Evolutionary conservation across 2,113 vertebrate species (phyloP).

Genomic region (Typhlomys cinereus): DNA sequence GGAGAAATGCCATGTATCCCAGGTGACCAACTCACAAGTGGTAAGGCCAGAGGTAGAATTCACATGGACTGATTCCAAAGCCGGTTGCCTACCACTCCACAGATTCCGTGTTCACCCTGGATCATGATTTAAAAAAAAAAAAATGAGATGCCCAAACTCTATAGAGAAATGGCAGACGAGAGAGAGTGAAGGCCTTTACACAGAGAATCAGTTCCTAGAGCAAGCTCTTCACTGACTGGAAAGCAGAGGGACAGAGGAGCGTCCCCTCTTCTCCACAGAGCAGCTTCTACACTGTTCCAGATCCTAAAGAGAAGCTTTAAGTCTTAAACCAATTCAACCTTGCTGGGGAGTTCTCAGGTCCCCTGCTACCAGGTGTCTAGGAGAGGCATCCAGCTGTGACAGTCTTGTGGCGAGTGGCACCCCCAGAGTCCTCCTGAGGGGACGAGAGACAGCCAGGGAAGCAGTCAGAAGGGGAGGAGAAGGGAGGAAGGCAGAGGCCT

Average conservation of each 20-base stretch:
- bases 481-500: background rate
- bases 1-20: background rate
- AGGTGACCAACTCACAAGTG: background rate
- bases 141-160: background rate
- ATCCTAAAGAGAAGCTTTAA: background rate
- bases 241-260: background rate
- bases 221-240: constrained; percentile 9
- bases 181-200: background rate
- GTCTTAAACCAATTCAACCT: background rate
- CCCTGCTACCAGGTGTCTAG: background rate
- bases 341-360: background rate
- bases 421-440: background rate
- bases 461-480: background rate
- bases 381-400: background rate
- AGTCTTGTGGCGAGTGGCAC: too few species aligned
- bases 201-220: background rate
- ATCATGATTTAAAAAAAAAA: background rate
- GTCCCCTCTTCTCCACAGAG: background rate
- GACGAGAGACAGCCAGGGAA: background rate
- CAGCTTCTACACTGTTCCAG: background rate
- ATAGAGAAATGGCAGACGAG: background rate
- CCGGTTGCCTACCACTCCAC: background rate
- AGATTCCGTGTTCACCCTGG: background rate
- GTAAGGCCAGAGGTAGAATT: background rate
- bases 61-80: background rate